Evolutionary conservation across 2,797 vertebrate species (phyloP).

Genomic region (Platyrinchus mystaceus): DNA sequence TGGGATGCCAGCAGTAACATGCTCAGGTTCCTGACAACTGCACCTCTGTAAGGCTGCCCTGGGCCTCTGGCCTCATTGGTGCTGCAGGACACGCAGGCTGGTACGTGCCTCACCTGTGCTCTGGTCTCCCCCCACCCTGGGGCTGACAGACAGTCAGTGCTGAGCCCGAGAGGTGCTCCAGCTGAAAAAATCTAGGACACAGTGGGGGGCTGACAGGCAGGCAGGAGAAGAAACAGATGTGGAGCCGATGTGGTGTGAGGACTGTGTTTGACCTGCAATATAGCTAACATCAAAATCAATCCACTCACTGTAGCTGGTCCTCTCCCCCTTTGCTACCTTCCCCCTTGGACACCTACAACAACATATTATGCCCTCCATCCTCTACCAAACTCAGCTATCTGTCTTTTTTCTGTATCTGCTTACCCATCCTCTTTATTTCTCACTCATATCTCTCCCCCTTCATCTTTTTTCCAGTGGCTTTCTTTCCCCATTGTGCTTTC

Average conservation of each 20-base stretch:
- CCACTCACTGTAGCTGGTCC: conserved; percentile 20
- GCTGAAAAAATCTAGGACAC: conserved; percentile 23
- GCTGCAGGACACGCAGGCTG: fast-evolving
- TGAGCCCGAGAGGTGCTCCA: neutral
- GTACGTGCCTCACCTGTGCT: neutral
- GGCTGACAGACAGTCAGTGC: neutral
- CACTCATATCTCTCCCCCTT: neutral
- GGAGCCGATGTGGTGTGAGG: conserved; percentile 23
- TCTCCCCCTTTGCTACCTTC: neutral
- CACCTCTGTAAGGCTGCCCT: neutral
- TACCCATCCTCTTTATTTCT: neutral
- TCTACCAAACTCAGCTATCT: neutral
- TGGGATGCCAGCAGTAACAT: neutral
- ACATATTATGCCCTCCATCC: neutral
- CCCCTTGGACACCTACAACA: neutral
- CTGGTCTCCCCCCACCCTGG: neutral
- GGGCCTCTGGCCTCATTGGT: neutral
- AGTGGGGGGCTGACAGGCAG: conserved; percentile 16
- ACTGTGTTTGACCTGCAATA: conserved; percentile 55
- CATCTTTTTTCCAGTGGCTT: neutral
- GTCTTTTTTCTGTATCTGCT: neutral
- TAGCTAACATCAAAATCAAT: conserved; percentile 65
- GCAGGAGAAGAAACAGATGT: conserved; percentile 50
- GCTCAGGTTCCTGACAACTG: neutral
- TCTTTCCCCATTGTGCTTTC: neutral